Evolutionary conservation across 2,113 vertebrate genomes (phyloP).

Genomic region (Carassius auratus): DNA sequence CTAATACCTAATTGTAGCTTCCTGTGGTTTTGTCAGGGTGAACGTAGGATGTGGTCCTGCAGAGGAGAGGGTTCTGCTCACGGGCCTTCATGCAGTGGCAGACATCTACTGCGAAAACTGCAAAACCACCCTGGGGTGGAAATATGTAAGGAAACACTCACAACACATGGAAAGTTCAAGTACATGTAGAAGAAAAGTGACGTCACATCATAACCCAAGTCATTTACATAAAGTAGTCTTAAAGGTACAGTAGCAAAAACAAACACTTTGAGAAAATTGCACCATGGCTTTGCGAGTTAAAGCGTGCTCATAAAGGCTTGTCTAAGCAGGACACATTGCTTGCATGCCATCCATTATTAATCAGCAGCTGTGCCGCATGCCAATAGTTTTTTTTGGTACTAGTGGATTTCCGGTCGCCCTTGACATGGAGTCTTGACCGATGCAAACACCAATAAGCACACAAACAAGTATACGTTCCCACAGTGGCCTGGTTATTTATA

Average conservation of each 20-base stretch:
- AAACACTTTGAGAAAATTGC: not conserved
- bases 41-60: constrained; percentile 98
- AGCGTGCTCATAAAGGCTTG: constrained; percentile 27
- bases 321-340: constrained; percentile 29
- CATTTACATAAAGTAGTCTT: no score
- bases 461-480: constrained; percentile 22
- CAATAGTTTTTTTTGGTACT: not conserved
- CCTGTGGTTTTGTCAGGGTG: constrained; percentile 78
- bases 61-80: constrained; percentile 94
- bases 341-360: constrained; percentile 34
- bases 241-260: no score
- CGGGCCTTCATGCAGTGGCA: constrained; percentile 94
- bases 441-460: constrained; percentile 27
- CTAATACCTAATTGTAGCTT: not conserved
- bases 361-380: constrained; percentile 38
- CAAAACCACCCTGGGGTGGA: no score
- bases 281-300: constrained; percentile 11
- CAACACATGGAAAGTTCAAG: no score
- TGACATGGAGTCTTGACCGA: not conserved
- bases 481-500: constrained; percentile 53
- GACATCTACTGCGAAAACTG: constrained; percentile 66
- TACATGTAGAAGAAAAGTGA: no score
- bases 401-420: constrained; percentile 33
- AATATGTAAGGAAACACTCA: no score
- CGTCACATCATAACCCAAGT: no score